These are phyloP conservation scores for Sebastes fasciatus DNA, from an alignment of 2,113 vertebrate genomes.

Conservation along the genomic window DNA sequence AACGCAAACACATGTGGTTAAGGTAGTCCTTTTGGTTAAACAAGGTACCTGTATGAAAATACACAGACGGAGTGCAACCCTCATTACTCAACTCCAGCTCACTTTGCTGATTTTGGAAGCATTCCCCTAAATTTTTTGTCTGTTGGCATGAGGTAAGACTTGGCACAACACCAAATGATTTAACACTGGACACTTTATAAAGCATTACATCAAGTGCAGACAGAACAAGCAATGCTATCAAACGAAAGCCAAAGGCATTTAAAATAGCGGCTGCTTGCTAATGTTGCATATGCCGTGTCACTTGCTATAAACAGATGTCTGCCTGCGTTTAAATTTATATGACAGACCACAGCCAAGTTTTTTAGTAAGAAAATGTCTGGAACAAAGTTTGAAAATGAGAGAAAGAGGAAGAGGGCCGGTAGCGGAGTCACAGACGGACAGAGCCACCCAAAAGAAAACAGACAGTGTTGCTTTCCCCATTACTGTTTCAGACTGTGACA, in stretches of 20 bases:
- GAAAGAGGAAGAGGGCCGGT: neutral
- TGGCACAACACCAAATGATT: conserved; percentile 51
- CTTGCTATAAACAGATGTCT: conserved; percentile 24
- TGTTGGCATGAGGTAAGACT: conserved; percentile 63
- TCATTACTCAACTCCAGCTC: conserved; percentile 32
- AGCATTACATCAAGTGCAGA: conserved; percentile 51
- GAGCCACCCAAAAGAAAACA: conserved; percentile 77
- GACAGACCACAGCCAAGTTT: neutral
- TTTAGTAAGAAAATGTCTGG: conserved; percentile 10
- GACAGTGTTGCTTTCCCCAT: conserved; percentile 71
- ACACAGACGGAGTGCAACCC: conserved; percentile 3
- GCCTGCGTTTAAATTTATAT: conserved; percentile 10
- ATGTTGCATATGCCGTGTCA: conserved; percentile 18
- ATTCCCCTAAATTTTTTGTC: neutral
- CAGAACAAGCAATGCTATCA: conserved; percentile 32
- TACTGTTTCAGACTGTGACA: conserved; percentile 64
- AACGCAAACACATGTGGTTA: conserved; percentile 22
- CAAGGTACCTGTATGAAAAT: conserved; percentile 26
- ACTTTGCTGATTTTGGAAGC: conserved; percentile 36
- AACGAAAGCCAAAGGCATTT: conserved; percentile 2
- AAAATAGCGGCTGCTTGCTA: conserved; percentile 7
- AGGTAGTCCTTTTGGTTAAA: conserved; percentile 29
- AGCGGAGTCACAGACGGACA: conserved; percentile 65
- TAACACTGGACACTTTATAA: conserved; percentile 42
- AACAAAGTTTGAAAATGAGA: neutral